Base-by-base conservation (phyloP, 2,113 vertebrate genomes). In the Zosterops lateralis region DNA sequence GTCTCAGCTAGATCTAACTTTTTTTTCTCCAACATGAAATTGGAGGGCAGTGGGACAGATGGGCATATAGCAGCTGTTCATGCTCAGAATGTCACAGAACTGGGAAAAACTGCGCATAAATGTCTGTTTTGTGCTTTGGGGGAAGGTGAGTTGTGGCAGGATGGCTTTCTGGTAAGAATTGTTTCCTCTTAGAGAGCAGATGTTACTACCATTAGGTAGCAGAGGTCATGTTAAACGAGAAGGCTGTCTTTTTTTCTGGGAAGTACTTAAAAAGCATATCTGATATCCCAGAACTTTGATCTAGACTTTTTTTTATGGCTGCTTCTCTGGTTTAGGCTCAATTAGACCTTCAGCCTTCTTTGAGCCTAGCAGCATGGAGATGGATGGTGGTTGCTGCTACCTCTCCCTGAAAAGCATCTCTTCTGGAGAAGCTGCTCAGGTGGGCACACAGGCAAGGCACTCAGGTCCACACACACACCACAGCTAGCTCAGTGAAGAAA, bases 11-110 rank as follows among this genome's bases (percentile, higher is more conserved):
- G 29, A 10, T 56, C 29, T 2, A 25, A 58, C 48, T 54, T 0
- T 0, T 17, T 17, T 32, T 22, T 48, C 28, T 88, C 7, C 34
- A 26, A 7, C 4, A 1, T 42, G 21, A 54, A 2, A 8, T n/a
- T 34, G 34, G 8, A 87, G 20, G 32, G 42, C 34, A 60, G 34
- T 62, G 79, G 24, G 25, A 44, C 31, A 13, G 16, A 51, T 40
- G 65, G 26, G 16, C 20, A 21, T 0, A 2, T 22, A 82, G 73
- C 50, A 54, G 38, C 20, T 71, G 17, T 54, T 56, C 3, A 0
- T 20, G 38, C 38, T 77, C 29, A 18, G 36, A 40, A 17, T 0
- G 2, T 47, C 2, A 7, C 26, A 48, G 12, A 34, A 32, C n/a
- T 54, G 42, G 45, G 26, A 47, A 60, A 71, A 67, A 45, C 31